These are phyloP conservation scores for Lucilia cuprina DNA, from an alignment of 1,140 invertebrate genomes.

Conservation along the genomic window DNA sequence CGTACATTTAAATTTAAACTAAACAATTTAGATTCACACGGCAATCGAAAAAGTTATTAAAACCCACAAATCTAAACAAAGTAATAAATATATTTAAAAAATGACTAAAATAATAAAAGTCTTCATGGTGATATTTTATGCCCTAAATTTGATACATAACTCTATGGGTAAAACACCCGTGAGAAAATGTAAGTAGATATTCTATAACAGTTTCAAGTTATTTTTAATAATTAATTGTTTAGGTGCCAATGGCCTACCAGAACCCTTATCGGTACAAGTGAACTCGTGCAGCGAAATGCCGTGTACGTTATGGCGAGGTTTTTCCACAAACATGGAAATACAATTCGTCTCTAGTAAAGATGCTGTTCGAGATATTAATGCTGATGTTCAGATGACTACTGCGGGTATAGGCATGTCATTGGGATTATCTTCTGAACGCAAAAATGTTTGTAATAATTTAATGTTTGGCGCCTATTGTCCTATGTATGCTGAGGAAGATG, in stretches of 20 bases:
- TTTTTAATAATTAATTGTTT: background rate
- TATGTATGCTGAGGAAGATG: constrained; percentile 54
- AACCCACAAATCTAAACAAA: background rate
- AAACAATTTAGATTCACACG: background rate
- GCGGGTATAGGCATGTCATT: constrained; percentile 52
- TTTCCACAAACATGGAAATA: constrained; percentile 46
- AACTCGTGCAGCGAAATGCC: constrained; percentile 47
- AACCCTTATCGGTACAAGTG: constrained; percentile 52
- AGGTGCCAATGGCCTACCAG: constrained; percentile 28
- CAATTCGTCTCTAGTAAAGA: constrained; percentile 56
- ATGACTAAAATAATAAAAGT: background rate
- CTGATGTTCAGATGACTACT: constrained; percentile 48
- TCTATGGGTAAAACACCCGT: background rate
- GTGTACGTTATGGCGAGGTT: constrained; percentile 49
- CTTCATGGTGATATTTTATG: background rate
- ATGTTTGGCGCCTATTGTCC: constrained; percentile 55
- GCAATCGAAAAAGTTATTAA: background rate
- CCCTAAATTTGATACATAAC: background rate
- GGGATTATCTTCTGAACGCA: constrained; percentile 42
- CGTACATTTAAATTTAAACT: background rate
- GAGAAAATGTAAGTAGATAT: background rate
- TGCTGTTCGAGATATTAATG: constrained; percentile 42
- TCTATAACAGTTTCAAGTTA: no score
- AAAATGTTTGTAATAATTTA: constrained; percentile 52
- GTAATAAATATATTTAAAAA: background rate